Conservation (phyloP, 2,113 vertebrate species). For the Dipodomys stephensi region DNA sequence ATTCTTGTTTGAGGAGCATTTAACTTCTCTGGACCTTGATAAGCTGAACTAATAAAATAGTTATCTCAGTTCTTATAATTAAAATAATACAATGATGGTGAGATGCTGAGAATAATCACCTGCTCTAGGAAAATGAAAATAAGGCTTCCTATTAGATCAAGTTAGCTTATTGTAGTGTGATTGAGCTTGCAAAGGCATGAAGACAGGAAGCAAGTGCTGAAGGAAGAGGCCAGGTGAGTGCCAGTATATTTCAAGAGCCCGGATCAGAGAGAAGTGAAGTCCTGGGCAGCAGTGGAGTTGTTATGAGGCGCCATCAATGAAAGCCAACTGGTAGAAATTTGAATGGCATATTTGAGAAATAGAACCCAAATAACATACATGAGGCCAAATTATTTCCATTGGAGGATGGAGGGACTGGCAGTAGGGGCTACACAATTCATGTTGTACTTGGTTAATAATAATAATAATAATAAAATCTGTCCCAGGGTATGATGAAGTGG, state of each 20-base stretch:
- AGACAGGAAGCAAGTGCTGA: neutral
- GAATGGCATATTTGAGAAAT: constrained; percentile 18
- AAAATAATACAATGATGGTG: neutral
- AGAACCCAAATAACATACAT: neutral
- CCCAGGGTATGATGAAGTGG: neutral
- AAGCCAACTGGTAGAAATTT: constrained; percentile 27
- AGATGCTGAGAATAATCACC: neutral
- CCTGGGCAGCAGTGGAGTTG: neutral
- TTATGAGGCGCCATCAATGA: neutral
- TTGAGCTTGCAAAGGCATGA: neutral
- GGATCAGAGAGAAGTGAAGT: neutral
- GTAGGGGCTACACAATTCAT: neutral
- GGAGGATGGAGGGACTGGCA: neutral
- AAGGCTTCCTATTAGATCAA: neutral
- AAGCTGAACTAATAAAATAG: neutral
- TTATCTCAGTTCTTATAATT: neutral
- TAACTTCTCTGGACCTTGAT: neutral
- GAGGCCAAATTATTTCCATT: constrained; percentile 19
- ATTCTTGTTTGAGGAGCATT: neutral
- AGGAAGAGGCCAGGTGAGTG: neutral
- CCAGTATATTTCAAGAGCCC: neutral
- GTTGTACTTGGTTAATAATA: neutral
- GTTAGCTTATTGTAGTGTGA: neutral
- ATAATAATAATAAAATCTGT: neutral
- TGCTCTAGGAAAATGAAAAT: neutral